Evolutionary conservation across 2,113 vertebrate species (phyloP).

Genomic region (Coregonus clupeaformis): DNA sequence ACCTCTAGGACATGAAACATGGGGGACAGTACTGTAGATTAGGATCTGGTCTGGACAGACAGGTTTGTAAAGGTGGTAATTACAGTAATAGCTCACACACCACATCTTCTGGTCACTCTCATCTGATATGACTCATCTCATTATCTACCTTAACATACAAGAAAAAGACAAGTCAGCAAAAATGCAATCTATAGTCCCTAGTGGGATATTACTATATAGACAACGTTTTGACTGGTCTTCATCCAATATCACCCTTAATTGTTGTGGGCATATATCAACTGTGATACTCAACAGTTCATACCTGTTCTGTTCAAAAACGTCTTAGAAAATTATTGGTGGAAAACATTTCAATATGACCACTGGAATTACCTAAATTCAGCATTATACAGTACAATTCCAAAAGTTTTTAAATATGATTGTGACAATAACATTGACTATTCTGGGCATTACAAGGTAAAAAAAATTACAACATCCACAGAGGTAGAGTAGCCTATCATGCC

Average conservation of each 20-base stretch:
- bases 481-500: neutral
- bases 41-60: constrained; percentile 62
- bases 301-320: too few relatives aligned
- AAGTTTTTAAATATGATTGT: neutral
- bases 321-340: too few relatives aligned
- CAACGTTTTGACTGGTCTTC: too few relatives aligned
- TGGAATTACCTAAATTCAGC: too few relatives aligned
- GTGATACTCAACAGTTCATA: too few relatives aligned
- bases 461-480: neutral
- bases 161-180: too few relatives aligned
- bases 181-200: too few relatives aligned
- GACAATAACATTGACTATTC: neutral
- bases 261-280: too few relatives aligned
- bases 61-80: constrained; percentile 50
- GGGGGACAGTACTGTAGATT: constrained; percentile 50
- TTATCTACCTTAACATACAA: neutral
- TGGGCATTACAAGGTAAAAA: neutral
- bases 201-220: too few relatives aligned
- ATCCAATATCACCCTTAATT: too few relatives aligned
- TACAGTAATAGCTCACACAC: constrained; percentile 49
- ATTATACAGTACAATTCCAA: too few relatives aligned
- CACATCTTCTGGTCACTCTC: constrained; percentile 43
- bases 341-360: too few relatives aligned
- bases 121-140: constrained; percentile 53
- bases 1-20: constrained; percentile 47